phyloP scores from a whole-genome alignment of 35 echinoderm and acorn worm genomes.

The Diadema setosum region DNA sequence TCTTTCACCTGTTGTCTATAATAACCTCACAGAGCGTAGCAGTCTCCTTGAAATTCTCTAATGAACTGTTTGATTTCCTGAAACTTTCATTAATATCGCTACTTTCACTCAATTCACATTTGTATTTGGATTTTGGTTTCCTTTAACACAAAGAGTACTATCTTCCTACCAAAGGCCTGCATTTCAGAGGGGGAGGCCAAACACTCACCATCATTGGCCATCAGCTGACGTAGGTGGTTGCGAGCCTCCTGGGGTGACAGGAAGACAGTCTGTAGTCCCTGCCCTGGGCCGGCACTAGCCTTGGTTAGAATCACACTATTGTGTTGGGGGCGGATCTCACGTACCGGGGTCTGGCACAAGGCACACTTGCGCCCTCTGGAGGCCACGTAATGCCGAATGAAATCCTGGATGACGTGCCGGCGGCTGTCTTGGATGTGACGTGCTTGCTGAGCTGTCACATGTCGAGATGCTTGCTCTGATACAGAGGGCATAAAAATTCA shows the following conservation, averaged over 20 bases:
- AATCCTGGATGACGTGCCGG: slow-evolving; percentile 54
- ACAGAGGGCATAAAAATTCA: no score
- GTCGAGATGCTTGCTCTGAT: no score
- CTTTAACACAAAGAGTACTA: no score
- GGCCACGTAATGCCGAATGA: slow-evolving; percentile 47
- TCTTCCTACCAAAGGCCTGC: no score
- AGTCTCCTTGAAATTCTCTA: no score
- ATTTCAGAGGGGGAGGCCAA: no score
- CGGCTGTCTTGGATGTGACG: slow-evolving; percentile 28
- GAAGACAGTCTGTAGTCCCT: slow-evolving; percentile 23
- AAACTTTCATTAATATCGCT: no score
- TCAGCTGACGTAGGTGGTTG: slow-evolving; percentile 59
- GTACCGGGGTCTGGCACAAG: slow-evolving; percentile 36
- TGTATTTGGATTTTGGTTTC: no score
- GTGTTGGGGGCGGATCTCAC: slow-evolving; percentile 65
- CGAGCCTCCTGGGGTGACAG: slow-evolving; percentile 79
- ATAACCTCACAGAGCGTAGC: no score
- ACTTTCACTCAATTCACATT: no score
- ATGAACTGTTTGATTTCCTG: no score
- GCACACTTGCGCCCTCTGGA: slow-evolving; percentile 51
- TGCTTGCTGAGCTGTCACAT: background rate
- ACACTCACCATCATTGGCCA: slow-evolving; percentile 82
- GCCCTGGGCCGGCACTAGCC: background rate
- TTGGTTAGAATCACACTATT: slow-evolving; percentile 75
- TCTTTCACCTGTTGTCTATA: no score